Evolutionary conservation across 2,888 invertebrate species (phyloP).

Genomic region (Aproaerema taeniolella): DNA sequence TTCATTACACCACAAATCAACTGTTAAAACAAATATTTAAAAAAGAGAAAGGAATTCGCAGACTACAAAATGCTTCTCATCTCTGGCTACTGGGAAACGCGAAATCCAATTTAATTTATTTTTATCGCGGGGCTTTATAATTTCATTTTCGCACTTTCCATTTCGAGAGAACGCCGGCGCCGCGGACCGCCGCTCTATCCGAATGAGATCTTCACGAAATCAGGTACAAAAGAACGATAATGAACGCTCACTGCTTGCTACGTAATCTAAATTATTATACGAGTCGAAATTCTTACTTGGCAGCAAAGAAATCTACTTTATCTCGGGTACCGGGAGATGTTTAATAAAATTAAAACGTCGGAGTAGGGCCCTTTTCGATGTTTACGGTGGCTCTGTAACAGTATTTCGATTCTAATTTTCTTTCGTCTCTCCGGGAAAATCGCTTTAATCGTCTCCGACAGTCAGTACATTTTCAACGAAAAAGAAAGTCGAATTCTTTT

Average conservation of each 20-base stretch:
- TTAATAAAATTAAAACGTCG: constrained; percentile 74
- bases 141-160: constrained; percentile 78
- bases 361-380: constrained; percentile 54
- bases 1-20: constrained; percentile 74
- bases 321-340: constrained; percentile 63
- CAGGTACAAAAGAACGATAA: constrained; percentile 78
- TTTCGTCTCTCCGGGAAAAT: constrained; percentile 35
- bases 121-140: constrained; percentile 77
- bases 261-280: constrained; percentile 78
- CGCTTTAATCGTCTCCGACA: constrained; percentile 35
- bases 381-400: constrained; percentile 54
- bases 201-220: constrained; percentile 76
- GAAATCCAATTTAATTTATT: constrained; percentile 78
- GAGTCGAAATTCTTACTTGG: constrained; percentile 73
- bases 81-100: constrained; percentile 71
- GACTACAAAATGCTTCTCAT: constrained; percentile 69
- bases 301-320: constrained; percentile 74
- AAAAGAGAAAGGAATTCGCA: constrained; percentile 67
- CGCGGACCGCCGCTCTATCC: constrained; percentile 73
- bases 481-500: constrained; percentile 24
- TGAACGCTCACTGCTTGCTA: constrained; percentile 76
- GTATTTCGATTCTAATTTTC: constrained; percentile 61
- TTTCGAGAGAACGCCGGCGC: constrained; percentile 70
- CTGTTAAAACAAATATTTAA: constrained; percentile 75
- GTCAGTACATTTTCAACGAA: constrained; percentile 30